Evolutionary conservation across 2,888 invertebrate species (phyloP).

Genomic region (Willowsia nigromaculata): DNA sequence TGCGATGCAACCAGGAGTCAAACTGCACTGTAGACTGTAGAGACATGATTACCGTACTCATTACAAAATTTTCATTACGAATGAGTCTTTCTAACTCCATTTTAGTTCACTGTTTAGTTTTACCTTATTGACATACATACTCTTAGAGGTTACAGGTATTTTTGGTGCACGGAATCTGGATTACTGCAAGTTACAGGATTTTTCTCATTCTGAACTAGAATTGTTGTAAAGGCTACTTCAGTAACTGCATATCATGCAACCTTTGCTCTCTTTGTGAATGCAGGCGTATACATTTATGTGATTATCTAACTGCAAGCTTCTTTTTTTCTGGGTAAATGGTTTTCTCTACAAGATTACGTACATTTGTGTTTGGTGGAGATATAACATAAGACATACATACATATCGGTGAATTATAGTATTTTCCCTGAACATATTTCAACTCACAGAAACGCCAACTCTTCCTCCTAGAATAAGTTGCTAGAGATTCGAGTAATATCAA

Average conservation of each 20-base stretch:
- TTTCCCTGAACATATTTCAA: not conserved
- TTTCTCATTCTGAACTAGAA: not conserved
- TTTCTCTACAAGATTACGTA: not conserved
- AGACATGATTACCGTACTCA: conserved; percentile 2
- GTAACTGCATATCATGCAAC: conserved; percentile 17
- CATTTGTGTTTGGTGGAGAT: not conserved
- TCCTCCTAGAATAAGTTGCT: not conserved
- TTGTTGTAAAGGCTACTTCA: not conserved
- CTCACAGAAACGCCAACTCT: not conserved
- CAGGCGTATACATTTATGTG: not conserved
- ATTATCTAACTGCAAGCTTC: not conserved
- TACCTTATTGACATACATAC: conserved; percentile 41
- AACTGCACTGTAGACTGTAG: not conserved
- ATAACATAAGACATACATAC: not conserved
- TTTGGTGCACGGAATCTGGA: not conserved
- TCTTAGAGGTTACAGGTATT: not conserved
- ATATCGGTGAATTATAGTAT: not conserved
- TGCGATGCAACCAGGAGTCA: conserved; percentile 16
- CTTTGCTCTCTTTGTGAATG: not conserved
- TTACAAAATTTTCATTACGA: conserved; percentile 34
- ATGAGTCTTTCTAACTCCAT: not conserved
- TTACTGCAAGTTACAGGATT: not conserved
- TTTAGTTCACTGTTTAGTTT: not conserved
- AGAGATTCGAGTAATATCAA: not conserved
- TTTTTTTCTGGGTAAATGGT: not conserved